Evolutionary conservation across 2,888 invertebrate genomes (phyloP).

Genomic region (Philopedon plagiatum): DNA sequence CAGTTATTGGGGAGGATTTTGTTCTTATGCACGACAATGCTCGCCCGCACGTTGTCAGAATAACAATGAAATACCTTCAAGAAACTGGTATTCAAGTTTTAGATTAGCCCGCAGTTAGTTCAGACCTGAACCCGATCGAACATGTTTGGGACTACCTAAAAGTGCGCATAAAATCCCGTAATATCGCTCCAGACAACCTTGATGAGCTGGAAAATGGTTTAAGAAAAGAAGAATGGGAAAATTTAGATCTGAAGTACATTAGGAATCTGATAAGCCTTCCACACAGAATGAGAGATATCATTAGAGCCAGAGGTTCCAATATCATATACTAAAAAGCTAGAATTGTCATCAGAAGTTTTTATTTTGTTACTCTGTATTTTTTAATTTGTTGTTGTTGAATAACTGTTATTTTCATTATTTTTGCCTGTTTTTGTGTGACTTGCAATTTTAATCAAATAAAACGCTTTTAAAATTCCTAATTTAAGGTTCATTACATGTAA

Average conservation of each 20-base stretch:
- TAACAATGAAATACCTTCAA: neutral
- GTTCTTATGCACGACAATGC: constrained; percentile 21
- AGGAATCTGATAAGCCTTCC: neutral
- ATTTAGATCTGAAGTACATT: neutral
- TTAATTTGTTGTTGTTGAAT: too few relatives aligned
- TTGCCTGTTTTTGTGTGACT: too few relatives aligned
- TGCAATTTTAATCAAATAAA: too few relatives aligned
- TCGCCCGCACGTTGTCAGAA: constrained; percentile 17
- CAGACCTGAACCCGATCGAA: constrained; percentile 16
- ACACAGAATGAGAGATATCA: constrained; percentile 1
- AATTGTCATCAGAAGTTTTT: too few relatives aligned
- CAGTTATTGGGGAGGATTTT: neutral
- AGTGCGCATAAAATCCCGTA: neutral
- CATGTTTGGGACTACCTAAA: constrained; percentile 1
- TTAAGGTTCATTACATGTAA: too few relatives aligned
- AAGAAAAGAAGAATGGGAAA: neutral
- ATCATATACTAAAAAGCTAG: neutral
- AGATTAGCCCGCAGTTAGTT: constrained; percentile 13
- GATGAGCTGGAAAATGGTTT: neutral
- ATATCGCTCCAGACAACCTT: neutral
- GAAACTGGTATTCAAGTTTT: constrained; percentile 4
- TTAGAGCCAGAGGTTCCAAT: constrained; percentile 1
- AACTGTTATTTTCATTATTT: too few relatives aligned
- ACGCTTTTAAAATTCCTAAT: too few relatives aligned
- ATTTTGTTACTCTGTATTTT: too few relatives aligned